These are phyloP conservation scores for Hoplostethus atlanticus DNA, from an alignment of 2,797 vertebrate species.

Conservation along the genomic window DNA sequence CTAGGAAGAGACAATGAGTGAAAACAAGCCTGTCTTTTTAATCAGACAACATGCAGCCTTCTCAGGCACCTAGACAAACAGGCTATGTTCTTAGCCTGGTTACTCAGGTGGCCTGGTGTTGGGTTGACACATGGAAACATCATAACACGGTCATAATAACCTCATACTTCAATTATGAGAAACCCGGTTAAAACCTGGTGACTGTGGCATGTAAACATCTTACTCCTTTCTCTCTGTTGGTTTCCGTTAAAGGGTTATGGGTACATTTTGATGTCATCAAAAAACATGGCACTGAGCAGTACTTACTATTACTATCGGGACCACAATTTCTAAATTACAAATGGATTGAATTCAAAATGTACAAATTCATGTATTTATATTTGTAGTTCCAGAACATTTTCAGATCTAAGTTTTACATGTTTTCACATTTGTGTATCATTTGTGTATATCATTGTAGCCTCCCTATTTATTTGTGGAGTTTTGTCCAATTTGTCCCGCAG, in stretches of 20 bases:
- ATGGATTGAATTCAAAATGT: no score
- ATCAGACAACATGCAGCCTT: slow-evolving; percentile 39
- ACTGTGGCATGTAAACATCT: no score
- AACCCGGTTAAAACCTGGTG: background rate
- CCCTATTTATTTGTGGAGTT: no score
- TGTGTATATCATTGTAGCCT: no score
- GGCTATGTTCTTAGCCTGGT: background rate
- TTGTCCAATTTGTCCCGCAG: no score
- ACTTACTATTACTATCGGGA: slow-evolving; percentile 15
- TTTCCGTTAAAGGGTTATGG: no score
- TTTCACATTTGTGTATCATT: no score
- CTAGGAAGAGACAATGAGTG: slow-evolving; percentile 46
- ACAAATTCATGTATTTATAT: no score
- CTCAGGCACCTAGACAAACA: slow-evolving; percentile 12
- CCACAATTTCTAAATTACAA: slow-evolving; percentile 4
- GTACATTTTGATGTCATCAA: no score
- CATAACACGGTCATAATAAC: slow-evolving; percentile 11
- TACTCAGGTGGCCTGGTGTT: background rate
- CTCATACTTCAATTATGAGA: slow-evolving; percentile 1
- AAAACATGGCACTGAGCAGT: slow-evolving; percentile 15
- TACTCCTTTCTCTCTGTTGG: no score
- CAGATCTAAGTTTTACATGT: no score
- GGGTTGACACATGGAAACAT: slow-evolving; percentile 6
- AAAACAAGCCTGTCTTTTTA: slow-evolving; percentile 45
- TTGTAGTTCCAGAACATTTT: no score